Base-by-base conservation (phyloP, 2,113 vertebrate genomes). In the Nipponia nippon region DNA sequence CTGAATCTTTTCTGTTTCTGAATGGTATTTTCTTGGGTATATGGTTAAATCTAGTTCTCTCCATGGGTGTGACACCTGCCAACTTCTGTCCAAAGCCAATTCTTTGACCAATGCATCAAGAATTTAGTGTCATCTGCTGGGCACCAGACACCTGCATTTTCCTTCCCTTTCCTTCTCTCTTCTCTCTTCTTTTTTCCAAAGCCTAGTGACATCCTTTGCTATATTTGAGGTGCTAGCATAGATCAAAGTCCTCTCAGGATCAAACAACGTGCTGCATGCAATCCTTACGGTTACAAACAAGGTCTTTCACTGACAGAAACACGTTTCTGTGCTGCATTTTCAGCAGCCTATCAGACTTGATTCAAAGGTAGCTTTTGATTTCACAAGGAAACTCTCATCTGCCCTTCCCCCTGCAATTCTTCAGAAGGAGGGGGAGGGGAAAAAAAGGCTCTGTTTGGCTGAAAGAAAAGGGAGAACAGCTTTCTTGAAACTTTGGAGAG, bases 211-310 rank as follows among this genome's bases (percentile, higher is more conserved):
- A 95, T 91, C 30, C 29, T 95, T 96, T 90, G 92, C 86, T 63
- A 61, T 78, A 88, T 94, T 91, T 94, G 61, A 95, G 92, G 83
- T 94, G 61, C 69, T 67, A 79, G 72, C 14, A 2, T 70, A 97
- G 96, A 98, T 97, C 96, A 97, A 97, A 97, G 96, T 90, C 66
- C 81, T 97, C 49, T 18, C 58, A 93, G 94, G 91, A 97, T 98
- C 96, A 96, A 96, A 97, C 85, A 88, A 50, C 0, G 2, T 82
- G 72, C 90, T 77, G 56, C 47, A 66, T 75, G 72, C 86, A 95
- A 91, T 91, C 79, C 84, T 95, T 69, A 75, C 1, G n/a, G 91
- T 94, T 96, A 96, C 97, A 96, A 98, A 97, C 94, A 96, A 96
- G 78, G 86, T 91, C 94, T 97, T 93, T 71, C 73, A 84, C 83